These are phyloP conservation scores for Theocolax elegans DNA, from an alignment of 1,140 invertebrate species.

Conservation along the genomic window DNA sequence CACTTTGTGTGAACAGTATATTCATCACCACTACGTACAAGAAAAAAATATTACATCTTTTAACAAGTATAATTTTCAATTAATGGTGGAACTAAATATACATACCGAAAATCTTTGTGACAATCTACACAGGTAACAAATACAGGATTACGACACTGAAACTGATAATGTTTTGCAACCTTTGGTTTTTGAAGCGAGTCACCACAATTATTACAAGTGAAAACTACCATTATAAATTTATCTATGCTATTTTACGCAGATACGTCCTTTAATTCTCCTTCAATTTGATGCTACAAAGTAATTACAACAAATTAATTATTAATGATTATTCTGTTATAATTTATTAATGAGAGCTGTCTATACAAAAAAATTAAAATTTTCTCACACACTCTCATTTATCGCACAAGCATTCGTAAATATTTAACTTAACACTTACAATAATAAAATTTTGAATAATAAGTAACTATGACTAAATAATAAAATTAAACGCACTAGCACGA, in stretches of 20 bases:
- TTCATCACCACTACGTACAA: slow-evolving; percentile 75
- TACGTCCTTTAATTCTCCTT: neutral
- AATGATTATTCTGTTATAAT: neutral
- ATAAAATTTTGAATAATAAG: too few relatives aligned
- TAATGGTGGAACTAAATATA: slow-evolving; percentile 28
- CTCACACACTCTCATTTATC: too few relatives aligned
- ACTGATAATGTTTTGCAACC: slow-evolving; percentile 90
- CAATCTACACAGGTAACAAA: slow-evolving; percentile 90
- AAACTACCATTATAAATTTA: slow-evolving; percentile 81
- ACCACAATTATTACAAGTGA: slow-evolving; percentile 91
- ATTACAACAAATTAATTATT: neutral
- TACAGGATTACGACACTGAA: slow-evolving; percentile 72
- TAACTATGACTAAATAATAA: neutral
- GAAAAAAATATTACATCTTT: slow-evolving; percentile 43
- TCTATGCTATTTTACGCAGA: neutral
- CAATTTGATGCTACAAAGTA: neutral
- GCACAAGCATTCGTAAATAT: too few relatives aligned
- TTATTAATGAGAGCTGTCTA: neutral
- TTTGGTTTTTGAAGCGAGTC: slow-evolving; percentile 90
- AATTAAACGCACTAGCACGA: neutral
- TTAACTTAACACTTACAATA: too few relatives aligned
- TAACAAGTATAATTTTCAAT: slow-evolving; percentile 19
- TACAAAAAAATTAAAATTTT: neutral
- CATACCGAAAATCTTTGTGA: slow-evolving; percentile 86
- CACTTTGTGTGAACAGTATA: slow-evolving; percentile 90